Conservation (phyloP, 2,888 invertebrate genomes). For the Drosophila stalkeri region DNA sequence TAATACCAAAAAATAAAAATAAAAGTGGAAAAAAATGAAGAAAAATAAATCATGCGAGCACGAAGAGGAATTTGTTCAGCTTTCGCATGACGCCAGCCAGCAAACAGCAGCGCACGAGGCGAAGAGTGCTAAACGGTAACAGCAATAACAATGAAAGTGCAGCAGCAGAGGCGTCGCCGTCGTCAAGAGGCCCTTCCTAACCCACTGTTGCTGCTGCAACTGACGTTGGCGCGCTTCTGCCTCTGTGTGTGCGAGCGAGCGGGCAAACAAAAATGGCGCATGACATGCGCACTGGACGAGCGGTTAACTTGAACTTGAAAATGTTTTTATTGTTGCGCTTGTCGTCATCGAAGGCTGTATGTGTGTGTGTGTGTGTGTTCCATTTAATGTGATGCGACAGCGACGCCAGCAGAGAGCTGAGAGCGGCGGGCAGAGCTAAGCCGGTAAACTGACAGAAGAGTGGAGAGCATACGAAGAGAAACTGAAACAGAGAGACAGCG, state of each 20-base stretch:
- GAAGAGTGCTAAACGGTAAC: slow-evolving; percentile 41
- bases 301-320: slow-evolving; percentile 85
- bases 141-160: slow-evolving; percentile 53
- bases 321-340: slow-evolving; percentile 55
- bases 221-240: slow-evolving; percentile 19
- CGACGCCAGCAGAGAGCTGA: slow-evolving; percentile 27
- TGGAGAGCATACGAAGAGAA: slow-evolving; percentile 13
- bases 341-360: slow-evolving; percentile 19
- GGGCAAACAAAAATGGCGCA: slow-evolving; percentile 60
- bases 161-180: slow-evolving; percentile 20
- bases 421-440: slow-evolving; percentile 24
- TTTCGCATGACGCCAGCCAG: slow-evolving; percentile 76
- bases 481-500: background rate
- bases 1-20: slow-evolving; percentile 18
- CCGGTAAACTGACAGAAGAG: slow-evolving; percentile 50
- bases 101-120: slow-evolving; percentile 7
- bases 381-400: slow-evolving; percentile 28
- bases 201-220: slow-evolving; percentile 5
- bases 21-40: slow-evolving; percentile 8
- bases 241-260: slow-evolving; percentile 32
- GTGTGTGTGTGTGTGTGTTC: background rate
- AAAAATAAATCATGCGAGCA: slow-evolving; percentile 51
- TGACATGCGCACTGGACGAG: slow-evolving; percentile 82
- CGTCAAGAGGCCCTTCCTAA: background rate
- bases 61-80: slow-evolving; percentile 28